Conservation (phyloP, 2,888 invertebrate species). For the Leucozona laternaria region DNA sequence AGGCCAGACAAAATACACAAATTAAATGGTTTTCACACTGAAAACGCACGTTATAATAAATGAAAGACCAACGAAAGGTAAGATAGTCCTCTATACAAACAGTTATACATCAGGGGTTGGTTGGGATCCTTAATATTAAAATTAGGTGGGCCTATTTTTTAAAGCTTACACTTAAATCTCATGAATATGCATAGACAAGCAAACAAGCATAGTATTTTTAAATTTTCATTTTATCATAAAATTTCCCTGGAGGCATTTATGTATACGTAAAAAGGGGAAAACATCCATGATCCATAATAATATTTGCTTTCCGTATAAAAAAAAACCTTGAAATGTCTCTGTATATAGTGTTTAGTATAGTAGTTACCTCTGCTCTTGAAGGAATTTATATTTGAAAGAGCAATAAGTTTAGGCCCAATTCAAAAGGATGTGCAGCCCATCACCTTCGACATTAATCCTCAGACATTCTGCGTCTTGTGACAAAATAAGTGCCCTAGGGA, state of each 20-base stretch:
- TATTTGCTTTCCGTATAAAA: background rate
- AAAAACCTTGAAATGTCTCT: background rate
- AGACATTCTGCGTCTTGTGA: background rate
- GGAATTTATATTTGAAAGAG: background rate
- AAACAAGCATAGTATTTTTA: background rate
- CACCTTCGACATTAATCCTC: background rate
- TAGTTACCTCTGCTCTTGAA: background rate
- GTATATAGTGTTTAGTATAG: background rate
- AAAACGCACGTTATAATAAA: background rate
- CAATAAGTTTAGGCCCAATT: background rate
- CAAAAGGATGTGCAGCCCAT: background rate
- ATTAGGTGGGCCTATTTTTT: background rate
- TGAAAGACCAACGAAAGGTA: background rate
- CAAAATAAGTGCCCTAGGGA: conserved; percentile 1
- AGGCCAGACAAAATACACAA: background rate
- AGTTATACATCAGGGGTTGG: no score
- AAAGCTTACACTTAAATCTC: background rate
- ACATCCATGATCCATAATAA: background rate
- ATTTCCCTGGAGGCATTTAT: background rate
- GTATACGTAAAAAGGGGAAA: background rate
- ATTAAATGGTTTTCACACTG: background rate
- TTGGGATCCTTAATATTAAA: background rate
- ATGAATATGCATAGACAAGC: background rate
- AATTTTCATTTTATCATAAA: background rate
- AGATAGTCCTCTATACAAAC: background rate